Evolutionary conservation across 2,113 vertebrate genomes (phyloP), one percentile per base, ranked within the genome.

Genomic region (Gobius niger): DNA sequence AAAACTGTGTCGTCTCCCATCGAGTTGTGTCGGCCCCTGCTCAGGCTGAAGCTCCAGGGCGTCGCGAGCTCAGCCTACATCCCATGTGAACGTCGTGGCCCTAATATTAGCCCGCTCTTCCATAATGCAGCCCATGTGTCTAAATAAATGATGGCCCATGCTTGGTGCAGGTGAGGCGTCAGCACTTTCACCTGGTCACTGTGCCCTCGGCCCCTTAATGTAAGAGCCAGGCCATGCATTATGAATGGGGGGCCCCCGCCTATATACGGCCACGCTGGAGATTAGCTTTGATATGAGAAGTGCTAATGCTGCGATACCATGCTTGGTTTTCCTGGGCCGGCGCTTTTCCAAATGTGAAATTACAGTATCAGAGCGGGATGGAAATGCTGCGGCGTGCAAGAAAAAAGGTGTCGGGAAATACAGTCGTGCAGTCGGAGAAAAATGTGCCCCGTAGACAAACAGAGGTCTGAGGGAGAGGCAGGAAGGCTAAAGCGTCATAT

Each of bases 371-470:
- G 11, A 54, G 16, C 19, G 47, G 15, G 47, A 12, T 54, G 0
- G 11, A 54, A 54, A 54, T 19, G 53, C 53, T 54, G 53, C 53
- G 19, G 18, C 19, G 53, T 34, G 53, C 53, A 54, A 54, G 53
- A 34, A 54, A 53, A 24, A 10, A 34, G 24, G 52, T 54, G 52
- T 18, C 8, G 3, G 53, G 12, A 54, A 54, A 54, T 13, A 19
- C 53, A 54, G 11, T 34, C 5, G 53, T 54, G 53, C 9, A 6
- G 19, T 1, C 4, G 16, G 53, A 24, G 10, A 6, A 18, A 34
- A 5, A 54, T 54, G 53, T 54, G 53, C 19, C 11, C 19, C 4
- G 53, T 24, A 34, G 24, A 54, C 18, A 54, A 12, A 10, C 9
- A 12, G 16, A 19, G 16, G 24, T 24, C 24, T 24, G 24, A 24